A percentile compares a stretch with the other conserved stretches of the same genome.
Conservation (phyloP, 2,113 vertebrate genomes). For the Motacilla tschutschensis region DNA sequence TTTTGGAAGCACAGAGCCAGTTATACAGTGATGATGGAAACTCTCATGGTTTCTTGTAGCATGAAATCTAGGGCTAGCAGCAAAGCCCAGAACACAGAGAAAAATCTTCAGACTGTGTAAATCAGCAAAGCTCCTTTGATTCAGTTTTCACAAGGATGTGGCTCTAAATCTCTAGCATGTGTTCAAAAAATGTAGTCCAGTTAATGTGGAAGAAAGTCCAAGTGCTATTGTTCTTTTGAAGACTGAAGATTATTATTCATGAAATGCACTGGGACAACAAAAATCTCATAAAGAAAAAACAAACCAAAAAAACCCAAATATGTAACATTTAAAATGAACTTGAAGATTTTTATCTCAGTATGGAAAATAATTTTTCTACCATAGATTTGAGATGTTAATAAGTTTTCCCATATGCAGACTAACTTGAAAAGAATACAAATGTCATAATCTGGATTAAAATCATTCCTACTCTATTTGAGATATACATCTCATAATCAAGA, state of each 20-base stretch:
- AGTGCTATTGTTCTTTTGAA: conserved; percentile 27
- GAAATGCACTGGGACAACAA: conserved; percentile 10
- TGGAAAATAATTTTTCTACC: conserved; percentile 41
- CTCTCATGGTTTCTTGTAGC: conserved; percentile 29
- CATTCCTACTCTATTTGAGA: conserved; percentile 53
- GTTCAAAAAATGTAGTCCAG: conserved; percentile 34
- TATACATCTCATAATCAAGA: conserved; percentile 41
- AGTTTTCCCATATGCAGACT: conserved; percentile 16
- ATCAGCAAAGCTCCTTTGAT: conserved; percentile 55
- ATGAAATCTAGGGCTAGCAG: conserved; percentile 14
- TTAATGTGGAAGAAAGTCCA: conserved; percentile 48
- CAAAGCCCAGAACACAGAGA: conserved; percentile 25
- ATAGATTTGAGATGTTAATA: conserved; percentile 47
- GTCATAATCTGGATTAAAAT: conserved; percentile 62
- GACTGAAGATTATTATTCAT: conserved; percentile 22
- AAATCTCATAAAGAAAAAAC: conserved; percentile 56
- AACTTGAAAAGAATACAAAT: conserved; percentile 70
- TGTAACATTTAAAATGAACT: conserved; percentile 66
- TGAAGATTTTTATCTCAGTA: conserved; percentile 49
- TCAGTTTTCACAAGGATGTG: conserved; percentile 49
- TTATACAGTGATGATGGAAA: background rate
- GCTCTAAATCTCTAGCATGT: conserved; percentile 30
- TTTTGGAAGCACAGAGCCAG: background rate
- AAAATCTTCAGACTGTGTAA: conserved; percentile 50
- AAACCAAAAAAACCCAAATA: conserved; percentile 44